These are phyloP conservation scores for Bovichtus diacanthus DNA, from an alignment of 2,797 vertebrate genomes.

Conservation along the genomic window DNA sequence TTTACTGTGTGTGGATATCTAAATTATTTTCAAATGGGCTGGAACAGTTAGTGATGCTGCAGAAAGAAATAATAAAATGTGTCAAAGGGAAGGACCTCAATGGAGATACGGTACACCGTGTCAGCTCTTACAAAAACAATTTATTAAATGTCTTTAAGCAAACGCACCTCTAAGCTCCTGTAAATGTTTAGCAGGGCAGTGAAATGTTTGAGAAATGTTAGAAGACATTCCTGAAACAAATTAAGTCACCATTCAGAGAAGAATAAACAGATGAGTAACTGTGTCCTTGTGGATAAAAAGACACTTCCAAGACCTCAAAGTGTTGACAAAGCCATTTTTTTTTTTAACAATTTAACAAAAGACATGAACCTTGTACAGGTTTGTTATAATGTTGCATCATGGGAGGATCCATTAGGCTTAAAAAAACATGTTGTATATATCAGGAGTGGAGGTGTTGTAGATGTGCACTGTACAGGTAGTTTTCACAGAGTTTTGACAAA, in stretches of 20 bases:
- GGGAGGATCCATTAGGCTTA: not conserved
- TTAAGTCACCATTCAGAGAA: conserved; percentile 7
- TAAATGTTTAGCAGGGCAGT: conserved; percentile 14
- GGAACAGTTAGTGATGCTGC: conserved; percentile 25
- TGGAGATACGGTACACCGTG: not conserved
- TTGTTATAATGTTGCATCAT: conserved; percentile 1
- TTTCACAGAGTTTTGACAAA: not conserved
- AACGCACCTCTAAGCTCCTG: conserved; percentile 4
- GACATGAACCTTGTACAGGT: not conserved
- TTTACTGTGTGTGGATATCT: not conserved
- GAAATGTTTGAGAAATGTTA: conserved; percentile 7
- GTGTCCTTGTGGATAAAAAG: conserved; percentile 7
- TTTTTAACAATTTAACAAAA: conserved; percentile 2
- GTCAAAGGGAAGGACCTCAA: conserved; percentile 27
- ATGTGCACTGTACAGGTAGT: not conserved
- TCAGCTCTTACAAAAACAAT: conserved; percentile 27
- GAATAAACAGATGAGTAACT: too few species aligned
- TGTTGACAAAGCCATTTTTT: not conserved
- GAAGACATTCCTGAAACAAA: not conserved
- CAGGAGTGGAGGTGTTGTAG: not conserved
- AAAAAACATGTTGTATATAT: not conserved
- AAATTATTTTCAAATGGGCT: conserved; percentile 33
- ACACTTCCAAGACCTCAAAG: not conserved
- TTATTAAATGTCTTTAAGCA: conserved; percentile 31
- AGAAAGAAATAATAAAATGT: conserved; percentile 38